Conservation (phyloP, 2,888 invertebrate species). For the Argynnis bischoffii region DNA sequence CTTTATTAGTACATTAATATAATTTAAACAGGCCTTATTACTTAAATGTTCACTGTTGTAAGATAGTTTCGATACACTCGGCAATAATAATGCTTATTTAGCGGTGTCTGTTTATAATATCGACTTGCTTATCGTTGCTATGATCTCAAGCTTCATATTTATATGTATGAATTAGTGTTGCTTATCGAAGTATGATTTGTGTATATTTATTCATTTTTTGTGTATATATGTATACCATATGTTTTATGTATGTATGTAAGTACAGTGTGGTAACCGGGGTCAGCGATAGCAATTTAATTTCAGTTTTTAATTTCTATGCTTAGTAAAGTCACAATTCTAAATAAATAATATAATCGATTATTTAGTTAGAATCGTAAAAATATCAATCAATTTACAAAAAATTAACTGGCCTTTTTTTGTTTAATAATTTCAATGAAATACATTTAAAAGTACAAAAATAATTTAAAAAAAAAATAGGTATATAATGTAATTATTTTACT, state of each 20-base stretch:
- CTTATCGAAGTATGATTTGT: constrained; percentile 11
- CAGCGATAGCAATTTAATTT: too few relatives aligned
- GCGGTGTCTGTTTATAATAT: constrained; percentile 26
- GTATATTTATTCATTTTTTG: not conserved
- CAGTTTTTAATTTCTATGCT: too few relatives aligned
- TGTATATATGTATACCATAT: not conserved
- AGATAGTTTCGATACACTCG: constrained; percentile 24
- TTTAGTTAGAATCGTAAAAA: too few relatives aligned
- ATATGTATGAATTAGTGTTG: constrained; percentile 15
- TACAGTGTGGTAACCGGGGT: not conserved
- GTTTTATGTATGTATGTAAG: not conserved
- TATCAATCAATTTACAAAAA: too few relatives aligned
- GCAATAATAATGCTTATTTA: constrained; percentile 35
- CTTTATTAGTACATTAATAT: constrained; percentile 20
- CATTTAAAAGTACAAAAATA: too few relatives aligned
- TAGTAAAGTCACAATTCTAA: too few relatives aligned
- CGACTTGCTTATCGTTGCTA: constrained; percentile 21
- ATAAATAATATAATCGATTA: too few relatives aligned
- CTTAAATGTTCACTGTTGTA: constrained; percentile 37
- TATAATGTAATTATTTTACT: too few relatives aligned
- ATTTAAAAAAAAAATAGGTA: too few relatives aligned
- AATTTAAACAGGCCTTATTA: constrained; percentile 37
- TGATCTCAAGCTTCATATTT: constrained; percentile 35
- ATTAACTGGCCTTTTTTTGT: too few relatives aligned
- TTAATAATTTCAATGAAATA: too few relatives aligned